phyloP scores from a whole-genome alignment of 2,797 vertebrate species.

The Ataeniobius toweri region DNA sequence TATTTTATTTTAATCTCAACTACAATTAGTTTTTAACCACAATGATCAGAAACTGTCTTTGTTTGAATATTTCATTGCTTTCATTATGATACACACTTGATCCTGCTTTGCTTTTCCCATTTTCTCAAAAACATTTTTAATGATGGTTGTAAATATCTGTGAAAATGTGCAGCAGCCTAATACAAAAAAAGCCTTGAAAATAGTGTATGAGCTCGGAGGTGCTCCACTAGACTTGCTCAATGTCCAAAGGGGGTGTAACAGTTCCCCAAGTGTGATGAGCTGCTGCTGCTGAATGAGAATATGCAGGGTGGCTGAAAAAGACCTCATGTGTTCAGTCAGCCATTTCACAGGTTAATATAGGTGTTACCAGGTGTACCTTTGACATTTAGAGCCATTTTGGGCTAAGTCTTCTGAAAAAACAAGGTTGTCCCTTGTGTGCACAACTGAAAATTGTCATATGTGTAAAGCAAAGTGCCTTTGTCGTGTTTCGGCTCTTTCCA shows the following conservation, averaged over 20 bases:
- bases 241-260: slow-evolving; percentile 42
- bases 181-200: slow-evolving; percentile 27
- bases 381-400: slow-evolving; percentile 17
- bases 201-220: slow-evolving; percentile 35
- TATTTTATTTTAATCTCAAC: neutral
- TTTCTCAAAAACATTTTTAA: neutral
- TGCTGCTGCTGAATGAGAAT: slow-evolving; percentile 25
- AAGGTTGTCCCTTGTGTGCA: slow-evolving; percentile 32
- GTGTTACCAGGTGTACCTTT: slow-evolving; percentile 16
- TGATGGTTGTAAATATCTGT: slow-evolving; percentile 15
- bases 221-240: slow-evolving; percentile 26
- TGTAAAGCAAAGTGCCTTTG: slow-evolving; percentile 42
- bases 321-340: slow-evolving; percentile 28
- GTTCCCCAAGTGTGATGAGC: slow-evolving; percentile 36
- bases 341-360: slow-evolving; percentile 16
- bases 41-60: neutral
- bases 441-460: slow-evolving; percentile 49
- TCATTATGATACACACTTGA: neutral
- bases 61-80: neutral
- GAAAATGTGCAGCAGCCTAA: slow-evolving; percentile 8
- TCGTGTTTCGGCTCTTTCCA: slow-evolving; percentile 44
- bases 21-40: neutral
- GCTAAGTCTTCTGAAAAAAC: slow-evolving; percentile 14
- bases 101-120: neutral
- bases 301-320: slow-evolving; percentile 26